Base-by-base conservation (phyloP, 2,113 vertebrate species). In the Tupaia tana region DNA sequence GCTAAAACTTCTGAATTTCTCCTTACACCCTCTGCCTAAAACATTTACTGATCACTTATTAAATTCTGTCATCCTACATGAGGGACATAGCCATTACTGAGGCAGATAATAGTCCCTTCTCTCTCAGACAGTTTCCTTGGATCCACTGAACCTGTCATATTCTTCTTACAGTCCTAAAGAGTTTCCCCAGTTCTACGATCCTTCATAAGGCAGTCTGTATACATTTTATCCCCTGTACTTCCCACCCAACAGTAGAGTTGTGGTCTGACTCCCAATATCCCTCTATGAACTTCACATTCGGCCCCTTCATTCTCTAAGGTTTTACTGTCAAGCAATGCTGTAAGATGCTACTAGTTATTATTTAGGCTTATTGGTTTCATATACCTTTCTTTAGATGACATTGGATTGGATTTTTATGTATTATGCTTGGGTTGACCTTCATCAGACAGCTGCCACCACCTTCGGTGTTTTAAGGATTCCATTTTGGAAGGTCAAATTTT, bases 181-280 rank as follows among this genome's bases (percentile, higher is more conserved):
- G 73, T 43, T 43, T 27, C 0, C 1, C 24, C 14, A 15, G 11
- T 0, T 58, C 9, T 10, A 14, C 0, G 29, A 22, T 67, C 58
- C 13, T 79, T 73, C 19, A 43, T 18, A 61, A 75, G 43, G 34
- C 6, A 27, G 9, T 27, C 9, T 71, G 15, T 24, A 18, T 7
- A 9, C 69, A 31, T 14, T 22, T n/a, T 20, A 25, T 22, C 19
- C 1, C 29, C 63, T 1, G n/a, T 19, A 16, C 56, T 56, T 75
- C 19, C 11, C 20, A 19, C 29, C 16, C 20, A 79, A 43, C 13
- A 31, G 9, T 7, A 15, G 16, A 69, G 9, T 27, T 34, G 22
- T 31, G 74, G 84, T 54, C 58, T 66, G 67, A 56, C 14, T 78
- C 15, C 24, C n/a, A 25, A 0, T 13, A 74, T 66, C 10, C 20